Percentiles rank a stretch among this genome's conserved stretches.
Conservation (phyloP, 1,140 invertebrate genomes). For the Ridgeia piscesae region DNA sequence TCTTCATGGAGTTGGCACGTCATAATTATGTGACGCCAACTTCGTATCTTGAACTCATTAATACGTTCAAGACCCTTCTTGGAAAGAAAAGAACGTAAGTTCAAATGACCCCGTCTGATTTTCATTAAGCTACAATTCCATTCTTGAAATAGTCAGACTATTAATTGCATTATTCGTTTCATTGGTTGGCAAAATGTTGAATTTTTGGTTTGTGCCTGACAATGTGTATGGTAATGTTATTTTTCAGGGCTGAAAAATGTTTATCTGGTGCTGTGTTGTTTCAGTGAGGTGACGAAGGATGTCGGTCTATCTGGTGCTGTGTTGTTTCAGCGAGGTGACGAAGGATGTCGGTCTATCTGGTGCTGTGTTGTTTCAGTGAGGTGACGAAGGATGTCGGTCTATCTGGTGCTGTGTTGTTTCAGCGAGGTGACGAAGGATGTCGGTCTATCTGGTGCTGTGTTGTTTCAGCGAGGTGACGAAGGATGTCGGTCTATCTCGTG, state of each 20-base stretch:
- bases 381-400: too few relatives aligned
- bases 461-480: too few relatives aligned
- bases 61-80: conserved; percentile 56
- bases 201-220: not conserved
- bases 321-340: too few relatives aligned
- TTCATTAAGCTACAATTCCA: not conserved
- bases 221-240: not conserved
- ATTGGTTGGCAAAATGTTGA: not conserved
- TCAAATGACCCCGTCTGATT: not conserved
- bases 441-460: too few relatives aligned
- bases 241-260: not conserved
- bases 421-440: too few relatives aligned
- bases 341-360: too few relatives aligned
- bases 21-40: conserved; percentile 61
- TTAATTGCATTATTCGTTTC: not conserved
- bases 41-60: conserved; percentile 58
- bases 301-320: too few relatives aligned
- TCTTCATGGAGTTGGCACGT: conserved; percentile 67
- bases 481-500: too few relatives aligned
- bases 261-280: too few relatives aligned
- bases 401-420: too few relatives aligned
- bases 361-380: too few relatives aligned
- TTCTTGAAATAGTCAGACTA: not conserved
- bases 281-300: too few relatives aligned
- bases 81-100: conserved; percentile 66